Evolutionary conservation across 2,888 invertebrate species (phyloP).

Genomic region (Melangyna quadrimaculata): DNA sequence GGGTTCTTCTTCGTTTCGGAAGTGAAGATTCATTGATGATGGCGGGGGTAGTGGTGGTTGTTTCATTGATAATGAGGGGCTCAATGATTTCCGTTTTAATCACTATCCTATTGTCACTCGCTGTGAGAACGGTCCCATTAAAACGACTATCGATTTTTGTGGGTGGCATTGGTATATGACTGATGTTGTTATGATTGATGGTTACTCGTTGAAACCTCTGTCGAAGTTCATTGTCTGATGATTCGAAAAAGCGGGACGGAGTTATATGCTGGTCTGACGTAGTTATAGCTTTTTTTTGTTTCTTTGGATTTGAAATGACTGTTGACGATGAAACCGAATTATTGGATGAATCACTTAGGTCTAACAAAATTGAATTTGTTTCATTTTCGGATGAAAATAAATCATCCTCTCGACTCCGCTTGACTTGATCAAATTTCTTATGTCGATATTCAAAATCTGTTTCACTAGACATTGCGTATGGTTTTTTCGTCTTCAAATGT

Average conservation of each 20-base stretch:
- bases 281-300: not conserved
- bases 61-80: not conserved
- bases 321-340: not conserved
- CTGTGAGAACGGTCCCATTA: not conserved
- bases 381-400: not conserved
- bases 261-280: not conserved
- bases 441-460: constrained; percentile 19
- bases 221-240: not conserved
- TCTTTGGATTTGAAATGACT: not conserved
- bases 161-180: not conserved
- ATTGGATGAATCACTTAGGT: not conserved
- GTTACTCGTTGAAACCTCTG: not conserved
- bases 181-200: too few species aligned
- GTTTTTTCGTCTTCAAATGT: not conserved
- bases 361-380: not conserved
- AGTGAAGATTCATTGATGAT: not conserved
- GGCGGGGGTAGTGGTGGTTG: not conserved
- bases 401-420: constrained; percentile 18
- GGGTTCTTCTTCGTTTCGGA: not conserved
- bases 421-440: constrained; percentile 3
- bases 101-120: not conserved
- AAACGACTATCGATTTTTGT: not conserved
- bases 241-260: not conserved
- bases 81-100: not conserved
- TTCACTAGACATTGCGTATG: not conserved